Conservation (phyloP, 30 jellyfish, hydroid and myxozoan genomes). For the Aurelia aurita region DNA sequence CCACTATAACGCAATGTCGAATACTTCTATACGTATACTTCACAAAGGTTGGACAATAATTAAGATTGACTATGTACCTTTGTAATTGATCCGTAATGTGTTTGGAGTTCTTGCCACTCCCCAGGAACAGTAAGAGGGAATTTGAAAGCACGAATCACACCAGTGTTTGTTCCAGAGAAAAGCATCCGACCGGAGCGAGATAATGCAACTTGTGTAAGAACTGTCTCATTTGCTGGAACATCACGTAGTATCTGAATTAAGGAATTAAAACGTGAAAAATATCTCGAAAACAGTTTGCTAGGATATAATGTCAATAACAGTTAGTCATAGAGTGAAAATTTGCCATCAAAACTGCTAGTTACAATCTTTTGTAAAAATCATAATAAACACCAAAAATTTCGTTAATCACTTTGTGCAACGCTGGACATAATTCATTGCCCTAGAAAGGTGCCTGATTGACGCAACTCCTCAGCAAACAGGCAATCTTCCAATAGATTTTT, state of each 20-base stretch:
- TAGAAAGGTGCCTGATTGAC: no score
- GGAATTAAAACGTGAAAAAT: neutral
- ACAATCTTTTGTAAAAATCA: no score
- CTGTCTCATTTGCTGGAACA: slow-evolving; percentile 85
- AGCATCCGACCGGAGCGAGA: slow-evolving; percentile 99
- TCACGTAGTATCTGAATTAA: slow-evolving; percentile 88
- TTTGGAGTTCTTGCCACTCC: slow-evolving; percentile 97
- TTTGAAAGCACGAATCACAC: slow-evolving; percentile 88
- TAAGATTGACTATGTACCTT: slow-evolving; percentile 52
- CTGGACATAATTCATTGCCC: no score
- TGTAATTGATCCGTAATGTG: slow-evolving; percentile 91
- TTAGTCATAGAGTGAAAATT: no score
- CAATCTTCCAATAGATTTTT: no score
- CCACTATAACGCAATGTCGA: no score
- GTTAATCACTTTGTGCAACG: no score
- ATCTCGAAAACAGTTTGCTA: neutral
- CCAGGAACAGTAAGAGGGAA: slow-evolving; percentile 98
- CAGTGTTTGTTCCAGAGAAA: slow-evolving; percentile 93
- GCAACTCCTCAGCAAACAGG: no score
- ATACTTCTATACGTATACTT: neutral
- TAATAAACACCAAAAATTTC: no score
- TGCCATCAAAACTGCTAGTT: no score
- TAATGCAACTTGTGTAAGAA: slow-evolving; percentile 92
- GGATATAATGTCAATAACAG: neutral
- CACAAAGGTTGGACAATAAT: neutral